Percentiles rank a stretch among this genome's conserved stretches.
phyloP scores from a whole-genome alignment of 92 coral and sea anemone genomes.

The Porites lobata region DNA sequence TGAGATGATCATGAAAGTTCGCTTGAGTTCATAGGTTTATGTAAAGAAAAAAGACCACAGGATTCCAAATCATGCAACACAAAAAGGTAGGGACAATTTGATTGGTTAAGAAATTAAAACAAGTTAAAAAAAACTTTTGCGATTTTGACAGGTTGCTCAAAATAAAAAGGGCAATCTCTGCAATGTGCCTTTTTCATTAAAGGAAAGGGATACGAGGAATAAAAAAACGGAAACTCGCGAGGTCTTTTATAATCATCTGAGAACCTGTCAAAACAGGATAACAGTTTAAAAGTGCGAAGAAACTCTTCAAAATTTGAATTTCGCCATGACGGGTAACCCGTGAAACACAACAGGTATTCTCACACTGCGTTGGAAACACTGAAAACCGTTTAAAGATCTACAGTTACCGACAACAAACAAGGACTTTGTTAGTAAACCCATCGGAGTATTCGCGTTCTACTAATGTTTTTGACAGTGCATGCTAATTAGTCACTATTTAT shows the following conservation, averaged over 20 bases:
- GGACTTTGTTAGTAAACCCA: no score
- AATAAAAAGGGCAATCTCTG: background rate
- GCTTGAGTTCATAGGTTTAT: background rate
- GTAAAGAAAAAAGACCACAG: background rate
- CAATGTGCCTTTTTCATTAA: background rate
- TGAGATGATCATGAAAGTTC: background rate
- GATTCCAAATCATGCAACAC: background rate
- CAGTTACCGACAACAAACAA: no score
- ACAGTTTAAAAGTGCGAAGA: background rate
- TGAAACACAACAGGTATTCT: constrained; percentile 9
- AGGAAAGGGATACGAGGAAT: background rate
- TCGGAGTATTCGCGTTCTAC: no score
- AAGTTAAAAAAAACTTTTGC: constrained; percentile 14
- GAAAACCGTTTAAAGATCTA: no score
- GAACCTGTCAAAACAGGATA: no score
- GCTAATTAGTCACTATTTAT: no score
- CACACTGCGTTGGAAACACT: background rate
- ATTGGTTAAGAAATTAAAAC: background rate
- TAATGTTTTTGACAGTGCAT: no score
- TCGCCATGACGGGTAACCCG: constrained; percentile 8
- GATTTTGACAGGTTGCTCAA: background rate
- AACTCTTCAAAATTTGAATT: background rate
- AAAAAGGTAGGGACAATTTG: constrained; percentile 3
- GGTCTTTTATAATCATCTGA: no score
- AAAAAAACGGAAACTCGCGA: no score